Base-by-base conservation (phyloP, 2,888 invertebrate genomes). In the Scelioninae gen. 2 region DNA sequence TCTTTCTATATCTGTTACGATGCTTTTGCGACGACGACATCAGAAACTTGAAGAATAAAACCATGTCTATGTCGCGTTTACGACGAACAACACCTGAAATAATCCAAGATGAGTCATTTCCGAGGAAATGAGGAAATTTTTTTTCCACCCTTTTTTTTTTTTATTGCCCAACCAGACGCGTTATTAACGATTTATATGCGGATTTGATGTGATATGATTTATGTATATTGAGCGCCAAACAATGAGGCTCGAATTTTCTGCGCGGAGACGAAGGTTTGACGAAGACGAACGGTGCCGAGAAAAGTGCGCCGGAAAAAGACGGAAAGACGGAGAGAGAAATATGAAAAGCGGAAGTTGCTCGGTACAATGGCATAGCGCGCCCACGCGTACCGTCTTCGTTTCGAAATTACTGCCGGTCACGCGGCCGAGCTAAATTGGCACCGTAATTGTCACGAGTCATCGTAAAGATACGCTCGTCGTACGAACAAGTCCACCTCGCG, bases 361-460 rank as follows among this genome's bases (percentile, higher is more conserved):
- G 57, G 63, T 70, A 63, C 70, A 70, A 63, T 70, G 63, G 68
- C 70, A 70, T 52, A 31, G 43, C 41, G 55, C 67, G 64, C 71
- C 71, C 65, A 65, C 71, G 71, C 64, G 43, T 60, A 46, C 46
- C 64, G 64, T 64, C 71, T 71, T 71, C 71, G 71, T 71, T 65
- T 71, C 63, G 71, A 64, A 71, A 71, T 71, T 71, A 71, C 71
- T 68, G 63, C 63, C 63, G 63, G 63, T 68, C 68, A 67, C 57
- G 58, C 43, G 68, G 73, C 67, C 57, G 61, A 73, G 58, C 63
- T 63, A 68, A 68, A 73, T 63, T 68, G 57, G 52, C 63, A 68
- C 57, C 50, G 50, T 60, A 61, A 73, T 68, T 58, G 52, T 63
- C 63, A 68, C 68, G 58, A 64, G 64, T 71, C 71, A 60, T 71